Conservation (phyloP, 2,797 vertebrate species). For the Sebastes cheni region DNA sequence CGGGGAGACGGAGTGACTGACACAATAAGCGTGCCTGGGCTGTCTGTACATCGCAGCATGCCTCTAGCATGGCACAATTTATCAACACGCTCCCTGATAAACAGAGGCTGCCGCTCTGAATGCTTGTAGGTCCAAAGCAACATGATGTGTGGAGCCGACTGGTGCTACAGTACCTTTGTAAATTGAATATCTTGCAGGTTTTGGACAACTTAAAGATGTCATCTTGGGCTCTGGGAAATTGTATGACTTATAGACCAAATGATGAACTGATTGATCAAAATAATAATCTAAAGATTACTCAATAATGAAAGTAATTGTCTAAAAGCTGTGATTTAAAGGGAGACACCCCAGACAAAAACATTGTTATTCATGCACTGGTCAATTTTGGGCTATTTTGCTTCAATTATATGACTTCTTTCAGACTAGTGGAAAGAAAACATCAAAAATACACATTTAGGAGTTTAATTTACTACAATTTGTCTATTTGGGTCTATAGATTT, state of each 20-base stretch:
- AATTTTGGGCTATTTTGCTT: too few relatives aligned
- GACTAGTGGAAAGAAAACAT: too few relatives aligned
- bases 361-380: too few relatives aligned
- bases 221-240: too few relatives aligned
- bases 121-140: neutral
- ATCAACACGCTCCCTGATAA: constrained; percentile 27
- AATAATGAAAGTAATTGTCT: neutral
- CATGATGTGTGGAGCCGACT: neutral
- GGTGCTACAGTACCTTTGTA: neutral
- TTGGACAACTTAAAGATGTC: neutral
- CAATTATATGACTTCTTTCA: too few relatives aligned
- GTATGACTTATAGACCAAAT: neutral
- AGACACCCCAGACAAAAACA: too few relatives aligned
- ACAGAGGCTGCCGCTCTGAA: neutral
- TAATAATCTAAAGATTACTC: neutral
- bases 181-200: neutral
- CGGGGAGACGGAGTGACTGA: constrained; percentile 60
- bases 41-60: constrained; percentile 43
- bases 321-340: neutral
- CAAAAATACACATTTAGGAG: too few relatives aligned
- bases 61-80: constrained; percentile 4
- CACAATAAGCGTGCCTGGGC: constrained; percentile 41
- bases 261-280: neutral
- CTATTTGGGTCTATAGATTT: too few relatives aligned
- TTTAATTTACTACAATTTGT: too few relatives aligned